Evolutionary conservation across 1,140 invertebrate species (phyloP).

Genomic region (Drosophila virilis): DNA sequence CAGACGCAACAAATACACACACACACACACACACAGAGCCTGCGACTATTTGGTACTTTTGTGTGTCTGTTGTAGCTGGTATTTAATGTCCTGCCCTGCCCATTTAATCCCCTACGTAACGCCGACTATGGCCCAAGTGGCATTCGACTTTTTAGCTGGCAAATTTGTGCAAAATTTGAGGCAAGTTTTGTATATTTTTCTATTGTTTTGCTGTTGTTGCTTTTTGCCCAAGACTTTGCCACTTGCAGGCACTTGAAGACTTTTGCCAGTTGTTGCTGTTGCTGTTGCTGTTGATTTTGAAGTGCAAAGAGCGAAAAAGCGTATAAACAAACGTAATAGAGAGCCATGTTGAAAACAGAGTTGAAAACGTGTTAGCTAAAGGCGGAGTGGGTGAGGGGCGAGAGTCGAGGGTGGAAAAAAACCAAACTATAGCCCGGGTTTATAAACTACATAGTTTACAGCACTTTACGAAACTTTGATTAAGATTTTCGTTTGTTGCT

Average conservation of each 20-base stretch:
- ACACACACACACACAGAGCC: background rate
- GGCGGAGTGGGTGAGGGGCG: background rate
- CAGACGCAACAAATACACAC: slow-evolving; percentile 35
- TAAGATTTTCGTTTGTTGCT: slow-evolving; percentile 79
- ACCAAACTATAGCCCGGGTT: slow-evolving; percentile 6
- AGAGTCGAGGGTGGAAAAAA: background rate
- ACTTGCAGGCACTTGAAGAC: slow-evolving; percentile 65
- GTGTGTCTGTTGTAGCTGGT: slow-evolving; percentile 9
- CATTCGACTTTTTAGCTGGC: slow-evolving; percentile 55
- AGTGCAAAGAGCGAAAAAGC: slow-evolving; percentile 76
- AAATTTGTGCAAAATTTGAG: slow-evolving; percentile 64
- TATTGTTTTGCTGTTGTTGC: background rate
- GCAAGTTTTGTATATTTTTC: slow-evolving; percentile 22
- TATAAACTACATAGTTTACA: slow-evolving; percentile 80
- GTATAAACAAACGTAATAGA: slow-evolving; percentile 79
- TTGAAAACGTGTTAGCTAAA: slow-evolving; percentile 34
- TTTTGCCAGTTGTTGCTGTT: slow-evolving; percentile 44
- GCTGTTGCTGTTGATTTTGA: slow-evolving; percentile 67
- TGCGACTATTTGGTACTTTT: slow-evolving; percentile 14
- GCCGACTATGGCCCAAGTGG: background rate
- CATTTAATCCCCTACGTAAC: background rate
- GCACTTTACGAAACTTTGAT: slow-evolving; percentile 80
- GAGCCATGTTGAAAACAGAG: slow-evolving; percentile 47
- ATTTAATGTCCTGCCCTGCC: slow-evolving; percentile 21
- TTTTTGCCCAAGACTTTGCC: slow-evolving; percentile 45